Evolutionary conservation across 2,113 vertebrate species (phyloP).

Genomic region (Tonatia bakeri): DNA sequence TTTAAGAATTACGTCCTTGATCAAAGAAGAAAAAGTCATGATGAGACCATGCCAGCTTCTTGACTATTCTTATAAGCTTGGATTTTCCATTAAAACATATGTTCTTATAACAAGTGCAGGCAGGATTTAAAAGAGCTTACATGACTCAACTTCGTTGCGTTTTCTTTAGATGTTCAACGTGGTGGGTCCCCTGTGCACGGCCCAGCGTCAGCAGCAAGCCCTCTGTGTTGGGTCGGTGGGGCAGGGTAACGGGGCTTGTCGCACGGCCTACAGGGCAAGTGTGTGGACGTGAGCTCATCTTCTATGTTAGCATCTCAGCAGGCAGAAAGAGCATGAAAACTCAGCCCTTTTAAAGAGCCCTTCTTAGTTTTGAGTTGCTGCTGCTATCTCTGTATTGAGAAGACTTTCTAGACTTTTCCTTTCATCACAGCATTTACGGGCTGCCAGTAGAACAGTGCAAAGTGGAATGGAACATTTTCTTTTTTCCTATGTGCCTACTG

Average conservation of each 20-base stretch:
- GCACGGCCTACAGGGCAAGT: rapidly evolving
- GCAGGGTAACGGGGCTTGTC: background rate
- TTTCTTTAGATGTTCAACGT: background rate
- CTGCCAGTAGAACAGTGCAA: background rate
- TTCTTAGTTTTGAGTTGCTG: background rate
- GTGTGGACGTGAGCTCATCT: background rate
- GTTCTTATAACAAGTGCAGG: background rate
- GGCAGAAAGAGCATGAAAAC: background rate
- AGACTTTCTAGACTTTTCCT: background rate
- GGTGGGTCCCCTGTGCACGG: background rate
- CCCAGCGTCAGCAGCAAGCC: background rate
- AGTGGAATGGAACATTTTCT: background rate
- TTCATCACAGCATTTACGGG: background rate
- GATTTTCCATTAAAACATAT: slow-evolving; percentile 38
- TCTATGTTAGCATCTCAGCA: background rate
- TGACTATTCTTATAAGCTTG: background rate
- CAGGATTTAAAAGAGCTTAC: background rate
- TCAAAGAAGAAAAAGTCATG: background rate
- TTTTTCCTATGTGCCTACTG: background rate
- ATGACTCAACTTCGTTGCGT: background rate
- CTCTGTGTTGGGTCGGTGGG: background rate
- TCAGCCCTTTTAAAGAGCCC: background rate
- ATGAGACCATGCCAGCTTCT: background rate
- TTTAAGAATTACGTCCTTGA: background rate
- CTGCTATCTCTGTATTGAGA: background rate